Percentiles rank a stretch among this genome's conserved stretches.
Evolutionary conservation across 2,888 invertebrate genomes (phyloP).

Genomic region (Noctua fimbriata): DNA sequence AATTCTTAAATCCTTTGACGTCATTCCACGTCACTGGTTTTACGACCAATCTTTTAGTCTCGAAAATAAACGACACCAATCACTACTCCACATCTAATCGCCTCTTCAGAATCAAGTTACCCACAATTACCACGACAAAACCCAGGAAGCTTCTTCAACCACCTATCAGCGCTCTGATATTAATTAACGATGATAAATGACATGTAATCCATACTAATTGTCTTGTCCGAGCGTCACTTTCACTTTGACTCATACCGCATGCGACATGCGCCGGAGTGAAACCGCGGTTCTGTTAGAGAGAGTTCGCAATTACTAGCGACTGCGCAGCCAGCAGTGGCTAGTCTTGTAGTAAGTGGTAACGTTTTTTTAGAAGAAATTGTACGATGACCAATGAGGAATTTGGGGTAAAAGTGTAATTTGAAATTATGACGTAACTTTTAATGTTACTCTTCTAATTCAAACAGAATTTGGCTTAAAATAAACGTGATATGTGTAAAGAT

Average conservation of each 20-base stretch:
- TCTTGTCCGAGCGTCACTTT: slow-evolving; percentile 70
- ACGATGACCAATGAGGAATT: slow-evolving; percentile 8
- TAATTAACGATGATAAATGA: slow-evolving; percentile 65
- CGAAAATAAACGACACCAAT: not conserved
- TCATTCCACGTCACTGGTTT: not conserved
- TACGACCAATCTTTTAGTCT: not conserved
- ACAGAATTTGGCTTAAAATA: not conserved
- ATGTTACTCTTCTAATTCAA: not conserved
- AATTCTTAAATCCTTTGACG: not conserved
- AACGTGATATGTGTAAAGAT: not conserved
- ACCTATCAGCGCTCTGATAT: slow-evolving; percentile 36
- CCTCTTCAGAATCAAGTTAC: not conserved
- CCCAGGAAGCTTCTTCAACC: slow-evolving; percentile 17
- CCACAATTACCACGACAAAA: slow-evolving; percentile 16
- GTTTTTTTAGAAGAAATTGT: slow-evolving; percentile 25
- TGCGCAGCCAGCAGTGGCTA: slow-evolving; percentile 25
- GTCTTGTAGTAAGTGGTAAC: slow-evolving; percentile 22
- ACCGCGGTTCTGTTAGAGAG: slow-evolving; percentile 63
- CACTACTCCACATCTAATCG: not conserved
- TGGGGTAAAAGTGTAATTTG: not conserved
- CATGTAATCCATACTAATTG: slow-evolving; percentile 69
- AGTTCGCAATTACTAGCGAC: slow-evolving; percentile 67
- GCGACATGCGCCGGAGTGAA: slow-evolving; percentile 64
- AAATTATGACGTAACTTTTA: slow-evolving; percentile 6
- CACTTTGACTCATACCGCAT: slow-evolving; percentile 71